Evolutionary conservation across 2,113 vertebrate species (phyloP).

Genomic region (Perca flavescens): DNA sequence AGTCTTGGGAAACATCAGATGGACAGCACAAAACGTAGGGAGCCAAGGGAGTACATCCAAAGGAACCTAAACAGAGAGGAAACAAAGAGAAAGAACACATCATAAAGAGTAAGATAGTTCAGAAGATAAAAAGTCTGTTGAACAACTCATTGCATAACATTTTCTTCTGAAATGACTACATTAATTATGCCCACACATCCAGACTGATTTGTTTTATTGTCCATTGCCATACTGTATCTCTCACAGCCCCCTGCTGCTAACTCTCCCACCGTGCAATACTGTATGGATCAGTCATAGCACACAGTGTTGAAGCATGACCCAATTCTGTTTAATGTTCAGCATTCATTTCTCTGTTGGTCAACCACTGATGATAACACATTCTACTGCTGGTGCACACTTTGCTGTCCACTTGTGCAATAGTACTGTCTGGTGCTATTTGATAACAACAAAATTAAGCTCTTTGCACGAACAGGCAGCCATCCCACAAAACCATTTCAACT

Average conservation of each 20-base stretch:
- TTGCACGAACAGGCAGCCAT: background rate
- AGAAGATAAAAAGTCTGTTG: background rate
- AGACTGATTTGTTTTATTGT: background rate
- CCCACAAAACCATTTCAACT: background rate
- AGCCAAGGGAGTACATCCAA: slow-evolving; percentile 25
- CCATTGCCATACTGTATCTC: slow-evolving; percentile 1
- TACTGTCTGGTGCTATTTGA: background rate
- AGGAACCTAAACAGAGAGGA: slow-evolving; percentile 45
- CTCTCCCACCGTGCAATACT: slow-evolving; percentile 3
- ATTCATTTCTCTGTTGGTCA: background rate
- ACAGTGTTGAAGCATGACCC: background rate
- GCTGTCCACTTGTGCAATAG: background rate
- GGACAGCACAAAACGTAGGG: background rate
- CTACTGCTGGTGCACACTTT: background rate
- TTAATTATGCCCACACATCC: slow-evolving; percentile 7
- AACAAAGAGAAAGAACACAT: slow-evolving; percentile 30
- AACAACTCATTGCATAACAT: background rate
- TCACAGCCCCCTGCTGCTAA: slow-evolving; percentile 16
- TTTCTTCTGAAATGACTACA: slow-evolving; percentile 4
- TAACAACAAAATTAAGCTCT: background rate
- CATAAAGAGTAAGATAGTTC: background rate
- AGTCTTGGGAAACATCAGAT: slow-evolving; percentile 13
- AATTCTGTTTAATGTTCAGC: slow-evolving; percentile 1
- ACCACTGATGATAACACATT: background rate
- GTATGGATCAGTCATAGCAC: background rate